Evolutionary conservation across 2,888 invertebrate genomes (phyloP), one percentile per base, ranked within the genome.

Genomic region (Alloplasta piceator): DNA sequence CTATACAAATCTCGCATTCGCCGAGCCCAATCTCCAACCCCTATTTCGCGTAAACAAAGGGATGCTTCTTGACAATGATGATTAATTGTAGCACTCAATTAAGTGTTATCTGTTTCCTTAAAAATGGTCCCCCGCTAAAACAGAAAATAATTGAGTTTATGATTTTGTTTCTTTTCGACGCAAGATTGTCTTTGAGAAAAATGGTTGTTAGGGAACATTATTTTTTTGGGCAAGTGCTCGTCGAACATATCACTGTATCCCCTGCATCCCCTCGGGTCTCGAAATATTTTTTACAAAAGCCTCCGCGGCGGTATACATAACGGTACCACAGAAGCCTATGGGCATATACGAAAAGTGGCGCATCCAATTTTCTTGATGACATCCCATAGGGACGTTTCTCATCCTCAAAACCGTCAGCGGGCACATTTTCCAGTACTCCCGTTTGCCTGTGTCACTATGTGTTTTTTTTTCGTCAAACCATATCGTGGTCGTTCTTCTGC

Each of bases 331-430:
- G 5, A 41, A 26, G 10, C 46, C 10, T 41, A 6, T 46, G 39
- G 10, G 7, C 46, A 85, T 85, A 85, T 86, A 86, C 88, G 89
- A 90, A 90, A 91, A 90, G 89, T 88, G 88, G 88, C 87, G 87
- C 88, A 88, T 91, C 89, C 91, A 90, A 92, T 91, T 91, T 91
- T 88, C 88, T 89, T 89, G 91, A 91, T 90, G 89, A 92, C 87
- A 87, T 87, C 87, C 90, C 89, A 89, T 70, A 68, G 91, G 89
- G 89, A 90, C 72, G 72, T 71, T 76, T 67, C 71, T 71, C 70
- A 74, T 80, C 70, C 76, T 67, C 77, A 41, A 64, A 26, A 64
- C 64, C 56, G 52, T 52, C 58, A 16, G 46, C 43, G 56, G n/a
- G 52, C 75, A 61, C 70, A 80, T 82, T 81, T 77, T 67, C 67